Evolutionary conservation across 2,888 invertebrate genomes (phyloP).

Genomic region (Cactoblastis cactorum): DNA sequence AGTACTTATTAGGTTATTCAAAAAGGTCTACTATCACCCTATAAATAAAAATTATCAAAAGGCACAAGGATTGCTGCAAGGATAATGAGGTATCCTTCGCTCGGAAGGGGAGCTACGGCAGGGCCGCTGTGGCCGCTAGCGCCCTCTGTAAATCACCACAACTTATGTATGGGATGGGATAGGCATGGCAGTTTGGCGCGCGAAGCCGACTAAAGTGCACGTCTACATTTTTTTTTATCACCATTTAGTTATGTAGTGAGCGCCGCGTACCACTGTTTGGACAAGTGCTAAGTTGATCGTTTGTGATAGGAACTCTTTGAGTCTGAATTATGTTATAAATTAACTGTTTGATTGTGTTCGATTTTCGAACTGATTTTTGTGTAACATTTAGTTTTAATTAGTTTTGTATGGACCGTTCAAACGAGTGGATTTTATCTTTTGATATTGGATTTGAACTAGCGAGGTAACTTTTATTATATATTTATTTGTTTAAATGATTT

Average conservation of each 20-base stretch:
- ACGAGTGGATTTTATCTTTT: conserved; percentile 43
- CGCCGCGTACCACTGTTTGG: conserved; percentile 57
- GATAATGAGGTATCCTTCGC: conserved; percentile 76
- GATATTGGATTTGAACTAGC: conserved; percentile 6
- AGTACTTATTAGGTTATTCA: conserved; percentile 22
- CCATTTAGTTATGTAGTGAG: conserved; percentile 55
- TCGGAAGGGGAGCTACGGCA: conserved; percentile 55
- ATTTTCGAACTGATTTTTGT: conserved; percentile 64
- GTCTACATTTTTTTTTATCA: conserved; percentile 32
- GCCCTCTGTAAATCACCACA: conserved; percentile 62
- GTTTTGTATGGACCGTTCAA: conserved; percentile 40
- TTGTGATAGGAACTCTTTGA: conserved; percentile 72
- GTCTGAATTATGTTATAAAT: conserved; percentile 72
- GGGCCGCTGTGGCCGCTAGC: conserved; percentile 52
- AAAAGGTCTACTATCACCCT: conserved; percentile 50
- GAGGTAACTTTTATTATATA: conserved; percentile 36
- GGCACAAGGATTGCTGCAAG: conserved; percentile 72
- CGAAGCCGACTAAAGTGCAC: conserved; percentile 50
- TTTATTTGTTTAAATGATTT: conserved; percentile 9
- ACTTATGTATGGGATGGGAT: conserved; percentile 52
- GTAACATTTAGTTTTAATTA: conserved; percentile 48
- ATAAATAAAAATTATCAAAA: conserved; percentile 72
- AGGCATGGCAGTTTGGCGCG: conserved; percentile 69
- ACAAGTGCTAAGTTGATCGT: conserved; percentile 78
- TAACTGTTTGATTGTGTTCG: conserved; percentile 66